These are phyloP conservation scores for Cyclargus thomasi DNA, from an alignment of 1,140 invertebrate genomes.

Conservation along the genomic window DNA sequence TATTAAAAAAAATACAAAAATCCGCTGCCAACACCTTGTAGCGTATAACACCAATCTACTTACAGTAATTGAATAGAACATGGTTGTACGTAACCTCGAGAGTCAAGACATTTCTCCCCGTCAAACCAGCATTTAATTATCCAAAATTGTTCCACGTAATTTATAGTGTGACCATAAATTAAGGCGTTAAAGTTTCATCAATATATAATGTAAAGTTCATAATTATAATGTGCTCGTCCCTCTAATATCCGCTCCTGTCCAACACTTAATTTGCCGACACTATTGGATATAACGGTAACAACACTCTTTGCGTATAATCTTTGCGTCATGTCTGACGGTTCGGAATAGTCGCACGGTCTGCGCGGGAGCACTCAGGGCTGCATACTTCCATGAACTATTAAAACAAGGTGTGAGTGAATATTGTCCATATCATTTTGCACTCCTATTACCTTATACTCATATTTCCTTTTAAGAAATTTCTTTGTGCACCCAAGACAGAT, in stretches of 20 bases:
- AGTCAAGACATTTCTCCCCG: no score
- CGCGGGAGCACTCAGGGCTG: conserved; percentile 13
- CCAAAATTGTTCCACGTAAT: not conserved
- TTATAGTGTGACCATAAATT: not conserved
- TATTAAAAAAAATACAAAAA: no score
- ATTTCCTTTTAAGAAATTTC: no score
- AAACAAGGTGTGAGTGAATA: not conserved
- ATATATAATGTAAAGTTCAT: not conserved
- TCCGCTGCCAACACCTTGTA: no score
- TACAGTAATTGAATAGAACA: no score
- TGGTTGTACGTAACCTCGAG: no score
- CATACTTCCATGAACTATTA: not conserved
- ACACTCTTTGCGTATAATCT: not conserved
- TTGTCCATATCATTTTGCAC: no score
- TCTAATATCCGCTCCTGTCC: not conserved
- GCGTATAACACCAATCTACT: no score
- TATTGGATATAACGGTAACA: not conserved
- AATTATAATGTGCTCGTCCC: not conserved
- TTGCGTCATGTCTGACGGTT: not conserved
- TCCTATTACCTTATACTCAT: no score
- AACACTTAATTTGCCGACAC: not conserved
- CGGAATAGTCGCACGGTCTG: not conserved
- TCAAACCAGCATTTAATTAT: not conserved
- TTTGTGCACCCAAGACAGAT: no score
- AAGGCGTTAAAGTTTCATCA: not conserved